Conservation (phyloP, 2,113 vertebrate genomes). For the Aldabrachelys gigantea region DNA sequence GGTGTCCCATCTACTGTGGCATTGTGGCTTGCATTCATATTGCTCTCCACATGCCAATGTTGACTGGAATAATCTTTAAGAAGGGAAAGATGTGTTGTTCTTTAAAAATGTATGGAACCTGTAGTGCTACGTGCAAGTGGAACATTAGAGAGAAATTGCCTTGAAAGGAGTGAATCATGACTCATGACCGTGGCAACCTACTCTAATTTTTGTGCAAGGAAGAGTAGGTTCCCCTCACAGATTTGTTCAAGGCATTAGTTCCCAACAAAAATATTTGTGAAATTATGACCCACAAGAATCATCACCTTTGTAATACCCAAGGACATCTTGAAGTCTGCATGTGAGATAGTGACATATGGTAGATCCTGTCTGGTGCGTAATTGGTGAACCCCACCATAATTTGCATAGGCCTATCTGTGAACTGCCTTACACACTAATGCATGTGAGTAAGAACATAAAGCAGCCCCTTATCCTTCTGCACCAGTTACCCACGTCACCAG, state of each 20-base stretch:
- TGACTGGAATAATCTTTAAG: not conserved
- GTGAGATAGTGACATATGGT: no score
- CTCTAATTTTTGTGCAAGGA: not conserved
- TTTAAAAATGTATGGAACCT: not conserved
- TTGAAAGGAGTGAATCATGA: fast-evolving
- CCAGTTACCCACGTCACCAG: not conserved
- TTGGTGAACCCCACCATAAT: not conserved
- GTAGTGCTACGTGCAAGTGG: not conserved
- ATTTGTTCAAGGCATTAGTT: not conserved
- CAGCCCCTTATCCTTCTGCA: not conserved
- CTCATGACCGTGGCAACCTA: not conserved
- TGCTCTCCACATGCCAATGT: not conserved
- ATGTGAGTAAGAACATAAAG: not conserved
- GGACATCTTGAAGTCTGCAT: no score
- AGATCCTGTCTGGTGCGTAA: no score
- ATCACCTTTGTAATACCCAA: no score
- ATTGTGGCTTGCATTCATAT: not conserved
- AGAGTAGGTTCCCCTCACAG: not conserved
- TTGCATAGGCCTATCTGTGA: not conserved
- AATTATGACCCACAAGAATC: not conserved
- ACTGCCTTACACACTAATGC: not conserved
- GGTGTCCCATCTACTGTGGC: fast-evolving
- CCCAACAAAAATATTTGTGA: not conserved
- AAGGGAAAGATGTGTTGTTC: not conserved
- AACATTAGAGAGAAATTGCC: not conserved